Base-by-base conservation (phyloP, 2,113 vertebrate genomes). In the Pica pica region DNA sequence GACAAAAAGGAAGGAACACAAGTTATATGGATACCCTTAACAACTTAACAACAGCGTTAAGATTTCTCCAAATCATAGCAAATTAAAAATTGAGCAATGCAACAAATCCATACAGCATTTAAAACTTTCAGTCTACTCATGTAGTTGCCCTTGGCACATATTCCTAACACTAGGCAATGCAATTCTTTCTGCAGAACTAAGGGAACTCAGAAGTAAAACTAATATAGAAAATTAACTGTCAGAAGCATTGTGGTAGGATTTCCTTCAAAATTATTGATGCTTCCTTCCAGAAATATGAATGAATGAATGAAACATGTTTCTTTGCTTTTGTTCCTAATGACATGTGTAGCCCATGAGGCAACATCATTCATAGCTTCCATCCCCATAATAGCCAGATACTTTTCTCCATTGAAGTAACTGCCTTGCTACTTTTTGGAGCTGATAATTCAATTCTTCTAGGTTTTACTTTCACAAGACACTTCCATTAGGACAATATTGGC, bases 401-500 rank as follows among this genome's bases (percentile, higher is more conserved):
- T 53, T 63, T 35, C 31, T n/a, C 14, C 28, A 35, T 1, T 65
- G 63, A 84, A 87, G 23, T 44, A 86, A 67, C 23, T 49, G 49
- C 17, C 75, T 88, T 79, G 27, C 37, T 89, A 39, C 24, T n/a
- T 87, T 93, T 93, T 69, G 94, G 39, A 87, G 78, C 27, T 56
- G 49, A 37, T 89, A 83, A 96, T 71, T 89, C 57, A 95, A 90
- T 71, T 92, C 23, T 87, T 96, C 53, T 55, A 57, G 59, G 59
- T 37, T 70, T 60, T 46, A 74, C 61, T 89, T 94, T 59, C 76
- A 83, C 27, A 78, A 77, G 49, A 63, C 23, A 57, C 23, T 93
- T 92, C 64, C 83, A 92, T 84, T 94, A 94, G 31, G 59, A 56
- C 47, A 76, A 74, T 60, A 83, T 3, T 55, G 19, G 16, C 73